Evolutionary conservation across 2,888 invertebrate species (phyloP).

Genomic region (Tryphoninae sp.): DNA sequence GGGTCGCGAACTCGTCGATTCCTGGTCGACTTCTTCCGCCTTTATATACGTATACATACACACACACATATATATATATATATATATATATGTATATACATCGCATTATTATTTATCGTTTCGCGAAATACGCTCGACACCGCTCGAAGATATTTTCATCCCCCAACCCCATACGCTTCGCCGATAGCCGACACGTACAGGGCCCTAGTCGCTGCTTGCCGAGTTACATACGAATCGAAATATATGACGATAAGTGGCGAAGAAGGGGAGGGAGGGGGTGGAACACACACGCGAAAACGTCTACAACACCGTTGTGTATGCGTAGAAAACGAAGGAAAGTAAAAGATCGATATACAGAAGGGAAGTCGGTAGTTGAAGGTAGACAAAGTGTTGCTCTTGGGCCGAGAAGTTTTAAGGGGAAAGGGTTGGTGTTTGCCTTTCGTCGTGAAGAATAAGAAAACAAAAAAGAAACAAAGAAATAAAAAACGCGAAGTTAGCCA

Average conservation of each 20-base stretch:
- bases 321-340: neutral
- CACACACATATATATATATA: neutral
- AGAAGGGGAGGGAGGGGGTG: no score
- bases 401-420: conserved; percentile 7
- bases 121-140: neutral
- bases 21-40: neutral
- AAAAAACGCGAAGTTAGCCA: conserved; percentile 15
- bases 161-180: neutral
- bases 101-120: neutral
- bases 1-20: no score
- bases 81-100: neutral
- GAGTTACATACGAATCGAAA: neutral
- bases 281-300: conserved; percentile 15
- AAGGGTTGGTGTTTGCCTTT: conserved; percentile 21
- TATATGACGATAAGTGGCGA: neutral
- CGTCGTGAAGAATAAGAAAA: conserved; percentile 24
- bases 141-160: neutral
- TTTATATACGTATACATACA: neutral
- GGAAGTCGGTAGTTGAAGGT: conserved; percentile 59
- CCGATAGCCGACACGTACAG: conserved; percentile 26
- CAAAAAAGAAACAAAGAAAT: conserved; percentile 16
- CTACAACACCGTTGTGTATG: conserved; percentile 5
- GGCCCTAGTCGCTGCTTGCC: neutral
- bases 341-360: conserved; percentile 61
- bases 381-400: conserved; percentile 58